Conservation (phyloP, 2,113 vertebrate species). For the Plotosus lineatus region DNA sequence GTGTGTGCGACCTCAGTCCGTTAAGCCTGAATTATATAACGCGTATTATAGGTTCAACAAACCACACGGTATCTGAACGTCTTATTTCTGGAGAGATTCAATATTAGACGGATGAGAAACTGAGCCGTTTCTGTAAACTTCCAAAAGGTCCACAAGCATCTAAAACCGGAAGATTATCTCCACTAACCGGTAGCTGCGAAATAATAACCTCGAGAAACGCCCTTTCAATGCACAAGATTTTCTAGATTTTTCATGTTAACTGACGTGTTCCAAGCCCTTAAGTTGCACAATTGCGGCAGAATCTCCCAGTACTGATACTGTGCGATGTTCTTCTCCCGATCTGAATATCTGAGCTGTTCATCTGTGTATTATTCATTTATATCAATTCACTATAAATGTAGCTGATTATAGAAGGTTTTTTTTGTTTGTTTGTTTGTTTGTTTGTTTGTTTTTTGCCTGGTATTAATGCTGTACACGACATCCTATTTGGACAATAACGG, state of each 20-base stretch:
- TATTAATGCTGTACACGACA: conserved; percentile 15
- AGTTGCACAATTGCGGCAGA: background rate
- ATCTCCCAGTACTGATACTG: background rate
- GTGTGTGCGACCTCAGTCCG: too few relatives aligned
- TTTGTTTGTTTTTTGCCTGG: background rate
- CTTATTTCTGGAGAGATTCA: background rate
- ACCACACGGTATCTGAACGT: background rate
- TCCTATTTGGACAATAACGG: conserved; percentile 52
- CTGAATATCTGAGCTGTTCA: background rate
- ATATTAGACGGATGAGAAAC: background rate
- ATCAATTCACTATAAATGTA: conserved; percentile 49
- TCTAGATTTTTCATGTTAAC: background rate
- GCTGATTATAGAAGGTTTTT: conserved; percentile 29
- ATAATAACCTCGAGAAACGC: too few relatives aligned
- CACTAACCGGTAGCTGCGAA: background rate
- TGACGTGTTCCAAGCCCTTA: background rate
- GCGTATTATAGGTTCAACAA: background rate
- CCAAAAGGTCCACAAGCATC: background rate
- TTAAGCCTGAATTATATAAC: background rate
- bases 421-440: conserved; percentile 2
- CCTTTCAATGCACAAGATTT: background rate
- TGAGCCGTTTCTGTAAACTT: conserved; percentile 10
- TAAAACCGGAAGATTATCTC: background rate
- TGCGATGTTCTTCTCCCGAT: background rate
- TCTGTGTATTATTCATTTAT: conserved; percentile 18